Conservation (phyloP, 92 coral and sea anemone genomes). For the Isaurus tuberculatus region DNA sequence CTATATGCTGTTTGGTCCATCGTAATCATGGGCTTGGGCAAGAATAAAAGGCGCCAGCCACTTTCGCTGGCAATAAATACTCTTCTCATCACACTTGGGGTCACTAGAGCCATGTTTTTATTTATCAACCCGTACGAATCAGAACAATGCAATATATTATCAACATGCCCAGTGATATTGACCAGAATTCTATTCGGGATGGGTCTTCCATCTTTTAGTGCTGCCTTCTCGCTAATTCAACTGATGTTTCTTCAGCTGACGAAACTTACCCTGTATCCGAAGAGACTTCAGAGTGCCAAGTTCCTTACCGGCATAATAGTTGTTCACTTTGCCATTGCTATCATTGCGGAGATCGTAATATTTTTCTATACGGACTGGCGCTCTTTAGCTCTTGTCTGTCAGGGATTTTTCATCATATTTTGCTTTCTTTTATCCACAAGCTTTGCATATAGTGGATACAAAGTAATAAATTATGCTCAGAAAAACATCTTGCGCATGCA, state of each 20-base stretch:
- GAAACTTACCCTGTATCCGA: conserved; percentile 79
- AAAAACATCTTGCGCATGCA: conserved; percentile 48
- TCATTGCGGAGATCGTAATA: conserved; percentile 60
- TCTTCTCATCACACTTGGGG: conserved; percentile 65
- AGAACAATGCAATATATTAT: conserved; percentile 75
- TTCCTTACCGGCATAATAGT: conserved; percentile 57
- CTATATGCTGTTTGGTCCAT: conserved; percentile 67
- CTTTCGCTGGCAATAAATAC: conserved; percentile 62
- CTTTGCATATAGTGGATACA: conserved; percentile 77
- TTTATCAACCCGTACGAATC: conserved; percentile 91
- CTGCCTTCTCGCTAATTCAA: conserved; percentile 83
- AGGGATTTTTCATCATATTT: conserved; percentile 70
- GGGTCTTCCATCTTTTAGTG: conserved; percentile 89
- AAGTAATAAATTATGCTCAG: conserved; percentile 63
- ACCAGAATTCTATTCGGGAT: conserved; percentile 77
- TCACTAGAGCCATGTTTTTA: conserved; percentile 71
- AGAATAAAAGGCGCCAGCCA: conserved; percentile 56
- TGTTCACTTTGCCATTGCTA: conserved; percentile 70
- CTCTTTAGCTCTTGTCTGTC: conserved; percentile 65
- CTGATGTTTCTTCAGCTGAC: conserved; percentile 75
- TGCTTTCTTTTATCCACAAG: conserved; percentile 64
- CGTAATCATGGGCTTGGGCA: conserved; percentile 29
- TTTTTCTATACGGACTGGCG: conserved; percentile 60
- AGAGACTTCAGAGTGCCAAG: conserved; percentile 72
- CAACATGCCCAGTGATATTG: conserved; percentile 68